Conservation (phyloP, 2,797 vertebrate species). For the Fistularia commersonii region DNA sequence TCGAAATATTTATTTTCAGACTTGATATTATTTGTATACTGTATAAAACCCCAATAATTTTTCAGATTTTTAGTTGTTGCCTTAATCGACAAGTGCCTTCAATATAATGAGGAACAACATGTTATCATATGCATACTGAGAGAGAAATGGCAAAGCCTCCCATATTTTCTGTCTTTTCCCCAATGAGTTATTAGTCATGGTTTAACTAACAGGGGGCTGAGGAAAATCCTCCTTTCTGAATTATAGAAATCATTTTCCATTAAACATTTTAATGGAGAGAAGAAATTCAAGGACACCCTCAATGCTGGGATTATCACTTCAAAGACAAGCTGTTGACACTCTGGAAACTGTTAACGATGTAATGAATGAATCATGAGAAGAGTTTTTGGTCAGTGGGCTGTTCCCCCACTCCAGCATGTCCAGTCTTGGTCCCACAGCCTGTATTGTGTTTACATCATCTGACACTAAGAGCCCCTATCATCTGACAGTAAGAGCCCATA, state of each 20-base stretch:
- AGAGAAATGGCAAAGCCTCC: conserved; percentile 30
- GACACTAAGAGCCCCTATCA: no score
- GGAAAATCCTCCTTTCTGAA: conserved; percentile 71
- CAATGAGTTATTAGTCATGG: conserved; percentile 66
- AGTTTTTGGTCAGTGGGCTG: conserved; percentile 62
- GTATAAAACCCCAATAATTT: no score
- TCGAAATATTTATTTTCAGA: not conserved
- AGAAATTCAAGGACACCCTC: conserved; percentile 74
- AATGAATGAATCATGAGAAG: conserved; percentile 75
- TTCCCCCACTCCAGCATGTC: conserved; percentile 37
- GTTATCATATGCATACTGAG: conserved; percentile 21
- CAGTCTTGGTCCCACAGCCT: conserved; percentile 30
- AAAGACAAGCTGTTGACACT: conserved; percentile 79
- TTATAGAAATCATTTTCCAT: conserved; percentile 74
- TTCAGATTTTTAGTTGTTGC: no score
- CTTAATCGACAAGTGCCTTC: not conserved
- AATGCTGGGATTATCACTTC: conserved; percentile 79
- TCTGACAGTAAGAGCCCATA: conserved; percentile 45
- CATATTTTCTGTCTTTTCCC: conserved; percentile 46
- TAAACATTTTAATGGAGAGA: conserved; percentile 74
- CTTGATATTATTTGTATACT: no score
- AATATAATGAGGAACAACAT: conserved; percentile 6
- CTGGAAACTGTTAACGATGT: conserved; percentile 68
- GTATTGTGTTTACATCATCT: conserved; percentile 36
- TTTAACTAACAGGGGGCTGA: conserved; percentile 68